phyloP scores from a whole-genome alignment of 2,888 invertebrate species.

The Lymantria dispar region DNA sequence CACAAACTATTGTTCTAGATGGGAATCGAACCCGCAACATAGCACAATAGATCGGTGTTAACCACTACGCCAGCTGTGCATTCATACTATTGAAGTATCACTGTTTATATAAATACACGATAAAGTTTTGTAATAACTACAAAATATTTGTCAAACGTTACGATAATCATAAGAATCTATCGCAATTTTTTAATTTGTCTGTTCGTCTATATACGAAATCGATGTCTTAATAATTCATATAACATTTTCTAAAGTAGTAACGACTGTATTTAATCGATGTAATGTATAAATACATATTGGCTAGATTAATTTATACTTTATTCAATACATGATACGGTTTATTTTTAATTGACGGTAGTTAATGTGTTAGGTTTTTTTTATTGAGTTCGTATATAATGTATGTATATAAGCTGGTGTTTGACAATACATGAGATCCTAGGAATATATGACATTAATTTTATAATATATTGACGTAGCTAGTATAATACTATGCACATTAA shows the following conservation, averaged over 20 bases:
- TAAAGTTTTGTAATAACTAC: slow-evolving; percentile 12
- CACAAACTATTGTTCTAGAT: too few relatives aligned
- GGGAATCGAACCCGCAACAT: too few relatives aligned
- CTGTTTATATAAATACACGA: slow-evolving; percentile 20
- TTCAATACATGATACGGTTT: not conserved
- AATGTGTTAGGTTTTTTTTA: not conserved
- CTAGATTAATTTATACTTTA: too few relatives aligned
- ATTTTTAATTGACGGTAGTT: slow-evolving; percentile 1
- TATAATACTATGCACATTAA: slow-evolving; percentile 3
- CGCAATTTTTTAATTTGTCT: too few relatives aligned
- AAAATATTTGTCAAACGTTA: slow-evolving; percentile 24
- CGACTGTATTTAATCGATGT: too few relatives aligned
- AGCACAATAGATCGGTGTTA: too few relatives aligned
- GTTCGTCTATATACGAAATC: too few relatives aligned
- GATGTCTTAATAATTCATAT: too few relatives aligned
- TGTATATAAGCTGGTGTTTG: not conserved
- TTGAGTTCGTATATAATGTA: too few relatives aligned
- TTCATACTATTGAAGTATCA: slow-evolving; percentile 9
- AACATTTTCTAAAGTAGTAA: too few relatives aligned
- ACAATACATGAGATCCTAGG: not conserved
- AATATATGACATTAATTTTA: not conserved
- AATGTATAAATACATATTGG: too few relatives aligned
- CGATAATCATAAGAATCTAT: not conserved
- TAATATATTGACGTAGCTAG: not conserved
- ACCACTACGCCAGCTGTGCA: too few relatives aligned